Conservation (phyloP, 2,888 invertebrate genomes). For the Halictus quadricinctus region DNA sequence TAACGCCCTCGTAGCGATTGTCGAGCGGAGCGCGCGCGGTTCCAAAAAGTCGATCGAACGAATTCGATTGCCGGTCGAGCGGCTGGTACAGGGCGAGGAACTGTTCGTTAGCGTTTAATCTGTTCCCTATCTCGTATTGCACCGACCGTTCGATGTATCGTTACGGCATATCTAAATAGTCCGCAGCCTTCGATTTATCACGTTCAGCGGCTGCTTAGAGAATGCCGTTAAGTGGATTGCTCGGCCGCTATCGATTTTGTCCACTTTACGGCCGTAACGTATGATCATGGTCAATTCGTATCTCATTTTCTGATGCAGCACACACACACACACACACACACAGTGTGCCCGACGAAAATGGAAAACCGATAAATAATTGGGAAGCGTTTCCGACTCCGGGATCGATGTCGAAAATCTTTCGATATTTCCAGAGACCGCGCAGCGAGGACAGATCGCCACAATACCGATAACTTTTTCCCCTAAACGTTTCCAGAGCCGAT, state of each 20-base stretch:
- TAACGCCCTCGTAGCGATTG: neutral
- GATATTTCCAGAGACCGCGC: neutral
- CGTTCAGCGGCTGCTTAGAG: constrained; percentile 65
- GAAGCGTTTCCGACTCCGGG: neutral
- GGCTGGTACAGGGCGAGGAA: neutral
- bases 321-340: too few species aligned
- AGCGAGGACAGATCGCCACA: neutral
- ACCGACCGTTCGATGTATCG: constrained; percentile 41
- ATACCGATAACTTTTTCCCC: neutral
- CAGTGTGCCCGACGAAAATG: neutral
- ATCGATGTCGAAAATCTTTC: neutral
- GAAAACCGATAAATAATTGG: neutral
- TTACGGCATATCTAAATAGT: constrained; percentile 64
- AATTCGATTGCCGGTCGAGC: constrained; percentile 3
- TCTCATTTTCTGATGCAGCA: neutral
- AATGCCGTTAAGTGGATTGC: constrained; percentile 71
- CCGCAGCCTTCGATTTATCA: constrained; percentile 67
- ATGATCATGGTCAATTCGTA: constrained; percentile 59
- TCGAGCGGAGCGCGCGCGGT: neutral
- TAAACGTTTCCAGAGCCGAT: constrained; percentile 11
- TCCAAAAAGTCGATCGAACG: neutral
- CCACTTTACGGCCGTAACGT: constrained; percentile 51
- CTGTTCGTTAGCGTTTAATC: constrained; percentile 39
- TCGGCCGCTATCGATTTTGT: constrained; percentile 66
- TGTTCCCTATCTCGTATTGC: constrained; percentile 27